These are phyloP conservation scores for Electrophaes corylata DNA, from an alignment of 2,888 invertebrate genomes.

Conservation along the genomic window DNA sequence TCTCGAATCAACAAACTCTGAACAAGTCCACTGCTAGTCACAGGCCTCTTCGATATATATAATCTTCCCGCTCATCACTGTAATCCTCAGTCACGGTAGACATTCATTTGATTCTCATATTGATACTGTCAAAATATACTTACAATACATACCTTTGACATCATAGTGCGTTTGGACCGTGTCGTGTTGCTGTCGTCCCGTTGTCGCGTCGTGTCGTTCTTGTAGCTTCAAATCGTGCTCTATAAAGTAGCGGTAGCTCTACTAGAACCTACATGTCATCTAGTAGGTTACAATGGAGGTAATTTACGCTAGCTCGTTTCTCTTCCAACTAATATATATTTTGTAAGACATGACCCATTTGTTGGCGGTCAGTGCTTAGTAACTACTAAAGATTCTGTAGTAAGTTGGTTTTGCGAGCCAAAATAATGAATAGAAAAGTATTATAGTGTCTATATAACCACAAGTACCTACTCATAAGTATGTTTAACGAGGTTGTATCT, in stretches of 20 bases:
- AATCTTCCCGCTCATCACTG: too few relatives aligned
- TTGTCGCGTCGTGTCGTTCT: background rate
- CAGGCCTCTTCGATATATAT: too few relatives aligned
- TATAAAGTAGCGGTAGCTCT: background rate
- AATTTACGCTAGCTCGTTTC: background rate
- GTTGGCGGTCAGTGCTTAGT: background rate
- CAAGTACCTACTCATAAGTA: too few relatives aligned
- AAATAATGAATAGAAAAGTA: background rate
- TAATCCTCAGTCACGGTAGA: too few relatives aligned
- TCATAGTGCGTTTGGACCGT: background rate
- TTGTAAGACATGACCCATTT: conserved; percentile 3
- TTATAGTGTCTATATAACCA: too few relatives aligned
- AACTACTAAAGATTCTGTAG: background rate
- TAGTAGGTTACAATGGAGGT: background rate
- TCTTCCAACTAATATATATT: conserved; percentile 4
- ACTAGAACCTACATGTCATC: conserved; percentile 1
- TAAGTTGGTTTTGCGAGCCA: background rate
- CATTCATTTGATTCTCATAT: too few relatives aligned
- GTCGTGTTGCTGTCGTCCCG: conserved; percentile 1
- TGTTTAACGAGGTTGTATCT: too few relatives aligned
- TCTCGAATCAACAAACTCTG: too few relatives aligned
- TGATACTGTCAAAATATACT: background rate
- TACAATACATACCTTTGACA: background rate
- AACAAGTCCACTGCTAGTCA: too few relatives aligned
- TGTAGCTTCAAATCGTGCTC: background rate